These are phyloP conservation scores for Mythimna pallens DNA, from an alignment of 2,888 invertebrate species.

Conservation along the genomic window DNA sequence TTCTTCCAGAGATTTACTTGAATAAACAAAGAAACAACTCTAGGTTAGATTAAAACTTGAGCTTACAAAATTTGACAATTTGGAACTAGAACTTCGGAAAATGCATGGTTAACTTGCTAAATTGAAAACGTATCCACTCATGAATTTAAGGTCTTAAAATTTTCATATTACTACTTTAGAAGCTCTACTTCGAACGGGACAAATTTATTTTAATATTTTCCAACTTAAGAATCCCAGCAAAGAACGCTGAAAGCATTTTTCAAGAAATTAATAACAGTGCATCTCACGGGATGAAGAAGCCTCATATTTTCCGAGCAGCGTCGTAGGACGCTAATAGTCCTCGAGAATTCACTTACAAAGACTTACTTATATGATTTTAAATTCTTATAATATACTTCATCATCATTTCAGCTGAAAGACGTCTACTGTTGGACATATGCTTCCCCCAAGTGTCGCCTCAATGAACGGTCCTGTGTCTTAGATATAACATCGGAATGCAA, in stretches of 20 bases:
- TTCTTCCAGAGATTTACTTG: background rate
- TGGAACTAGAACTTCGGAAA: background rate
- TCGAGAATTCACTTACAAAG: background rate
- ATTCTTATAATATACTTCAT: background rate
- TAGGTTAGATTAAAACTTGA: background rate
- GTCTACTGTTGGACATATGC: too few species aligned
- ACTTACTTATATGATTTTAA: slow-evolving; percentile 6
- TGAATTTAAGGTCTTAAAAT: background rate
- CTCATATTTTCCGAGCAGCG: slow-evolving; percentile 27
- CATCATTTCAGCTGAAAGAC: too few species aligned
- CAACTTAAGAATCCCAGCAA: slow-evolving; percentile 13
- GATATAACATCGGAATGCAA: too few species aligned
- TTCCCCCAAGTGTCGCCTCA: too few species aligned
- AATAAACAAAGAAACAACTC: background rate
- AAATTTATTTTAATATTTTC: slow-evolving; percentile 30
- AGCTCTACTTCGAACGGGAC: slow-evolving; percentile 7
- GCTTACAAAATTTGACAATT: background rate
- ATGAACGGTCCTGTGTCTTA: too few species aligned
- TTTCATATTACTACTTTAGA: background rate
- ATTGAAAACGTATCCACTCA: background rate
- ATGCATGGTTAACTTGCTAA: too few species aligned
- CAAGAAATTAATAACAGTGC: slow-evolving; percentile 34
- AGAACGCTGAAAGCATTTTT: slow-evolving; percentile 17
- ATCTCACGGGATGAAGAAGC: slow-evolving; percentile 7
- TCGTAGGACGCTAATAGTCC: slow-evolving; percentile 9